These are phyloP conservation scores for Ctenoplectra terminalis DNA, from an alignment of 1,140 invertebrate species.

Conservation along the genomic window DNA sequence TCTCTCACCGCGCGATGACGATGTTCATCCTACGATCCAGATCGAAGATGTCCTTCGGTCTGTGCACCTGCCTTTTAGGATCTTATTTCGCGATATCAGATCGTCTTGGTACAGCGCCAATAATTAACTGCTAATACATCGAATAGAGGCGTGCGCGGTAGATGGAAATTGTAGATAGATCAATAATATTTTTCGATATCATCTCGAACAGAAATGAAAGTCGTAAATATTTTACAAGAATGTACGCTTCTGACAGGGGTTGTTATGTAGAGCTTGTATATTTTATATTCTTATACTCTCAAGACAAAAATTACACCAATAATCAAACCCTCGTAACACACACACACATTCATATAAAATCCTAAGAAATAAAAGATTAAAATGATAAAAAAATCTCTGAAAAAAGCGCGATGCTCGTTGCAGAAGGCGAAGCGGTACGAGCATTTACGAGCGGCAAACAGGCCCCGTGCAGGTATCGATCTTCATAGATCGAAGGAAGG, in stretches of 20 bases:
- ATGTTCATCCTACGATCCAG: conserved; percentile 27
- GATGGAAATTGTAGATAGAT: background rate
- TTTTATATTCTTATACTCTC: background rate
- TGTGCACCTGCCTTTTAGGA: conserved; percentile 60
- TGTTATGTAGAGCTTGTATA: background rate
- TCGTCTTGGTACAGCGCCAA: conserved; percentile 21
- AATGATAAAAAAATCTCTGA: background rate
- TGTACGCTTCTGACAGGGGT: background rate
- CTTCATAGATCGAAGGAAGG: conserved; percentile 31
- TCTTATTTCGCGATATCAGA: conserved; percentile 56
- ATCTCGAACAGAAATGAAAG: background rate
- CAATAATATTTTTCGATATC: conserved; percentile 1
- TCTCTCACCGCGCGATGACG: conserved; percentile 15
- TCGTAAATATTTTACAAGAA: background rate
- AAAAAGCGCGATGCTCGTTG: background rate
- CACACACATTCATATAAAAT: background rate
- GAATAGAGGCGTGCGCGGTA: background rate
- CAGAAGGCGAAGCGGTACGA: background rate
- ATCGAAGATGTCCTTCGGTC: conserved; percentile 46
- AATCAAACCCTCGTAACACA: background rate
- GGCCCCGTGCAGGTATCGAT: background rate
- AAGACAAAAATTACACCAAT: background rate
- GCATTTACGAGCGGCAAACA: background rate
- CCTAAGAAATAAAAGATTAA: background rate
- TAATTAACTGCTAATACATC: conserved; percentile 44